Conservation (phyloP, 1,140 invertebrate species). For the Lethrus apterus region DNA sequence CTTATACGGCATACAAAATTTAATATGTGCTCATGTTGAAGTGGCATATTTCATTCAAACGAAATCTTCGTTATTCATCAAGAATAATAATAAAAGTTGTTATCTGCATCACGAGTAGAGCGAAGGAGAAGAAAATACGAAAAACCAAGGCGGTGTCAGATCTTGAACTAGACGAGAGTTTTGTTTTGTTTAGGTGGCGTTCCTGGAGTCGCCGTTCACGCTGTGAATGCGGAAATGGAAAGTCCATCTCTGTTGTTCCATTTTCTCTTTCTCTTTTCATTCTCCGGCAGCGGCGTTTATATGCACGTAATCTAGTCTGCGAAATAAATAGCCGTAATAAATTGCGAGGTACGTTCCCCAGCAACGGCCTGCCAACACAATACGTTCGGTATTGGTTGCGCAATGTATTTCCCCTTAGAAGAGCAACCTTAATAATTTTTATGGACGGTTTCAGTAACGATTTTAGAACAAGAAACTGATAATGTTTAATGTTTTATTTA, state of each 20-base stretch:
- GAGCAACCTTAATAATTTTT: too few species aligned
- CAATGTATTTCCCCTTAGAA: too few species aligned
- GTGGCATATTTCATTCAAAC: too few species aligned
- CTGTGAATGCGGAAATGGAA: neutral
- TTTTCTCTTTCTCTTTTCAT: too few species aligned
- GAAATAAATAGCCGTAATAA: slow-evolving; percentile 31
- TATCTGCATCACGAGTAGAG: neutral
- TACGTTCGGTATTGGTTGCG: too few species aligned
- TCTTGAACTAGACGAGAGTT: neutral
- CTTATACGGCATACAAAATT: too few species aligned
- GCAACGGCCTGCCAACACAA: too few species aligned
- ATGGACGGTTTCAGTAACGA: too few species aligned
- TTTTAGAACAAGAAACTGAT: too few species aligned
- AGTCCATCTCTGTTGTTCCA: too few species aligned
- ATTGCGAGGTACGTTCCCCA: slow-evolving; percentile 21
- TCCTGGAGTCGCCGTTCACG: neutral
- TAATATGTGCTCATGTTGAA: too few species aligned
- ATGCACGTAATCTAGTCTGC: slow-evolving; percentile 30
- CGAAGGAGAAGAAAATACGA: neutral
- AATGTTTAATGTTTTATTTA: too few species aligned
- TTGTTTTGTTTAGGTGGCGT: neutral
- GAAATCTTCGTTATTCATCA: neutral
- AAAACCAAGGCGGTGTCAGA: neutral
- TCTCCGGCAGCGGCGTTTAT: slow-evolving; percentile 21
- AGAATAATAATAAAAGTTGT: neutral